phyloP scores from a whole-genome alignment of 2,888 invertebrate genomes.

The Microplitis deprimator region DNA sequence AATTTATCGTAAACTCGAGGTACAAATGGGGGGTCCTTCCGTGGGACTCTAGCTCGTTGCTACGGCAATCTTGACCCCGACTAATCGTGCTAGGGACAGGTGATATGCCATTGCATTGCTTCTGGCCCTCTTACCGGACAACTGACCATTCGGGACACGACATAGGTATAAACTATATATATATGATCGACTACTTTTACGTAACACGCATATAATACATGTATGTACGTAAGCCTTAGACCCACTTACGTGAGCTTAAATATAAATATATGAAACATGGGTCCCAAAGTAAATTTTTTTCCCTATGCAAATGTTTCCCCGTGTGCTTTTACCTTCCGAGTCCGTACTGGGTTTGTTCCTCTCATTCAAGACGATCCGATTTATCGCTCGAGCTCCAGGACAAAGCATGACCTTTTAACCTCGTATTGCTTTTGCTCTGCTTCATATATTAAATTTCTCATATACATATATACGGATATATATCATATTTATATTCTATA shows the following conservation, averaged over 20 bases:
- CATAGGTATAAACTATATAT: constrained; percentile 24
- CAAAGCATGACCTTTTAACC: constrained; percentile 34
- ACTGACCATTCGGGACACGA: constrained; percentile 59
- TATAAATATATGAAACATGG: constrained; percentile 31
- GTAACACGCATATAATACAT: constrained; percentile 7
- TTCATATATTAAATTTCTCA: constrained; percentile 8
- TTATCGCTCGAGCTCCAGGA: constrained; percentile 41
- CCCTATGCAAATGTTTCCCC: constrained; percentile 40
- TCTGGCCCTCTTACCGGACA: constrained; percentile 46
- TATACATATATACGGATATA: background rate
- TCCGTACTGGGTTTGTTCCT: constrained; percentile 40
- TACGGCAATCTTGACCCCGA: constrained; percentile 63
- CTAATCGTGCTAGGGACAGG: constrained; percentile 67
- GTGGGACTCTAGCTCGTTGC: constrained; percentile 46
- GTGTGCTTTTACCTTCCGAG: constrained; percentile 9
- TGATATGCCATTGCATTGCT: constrained; percentile 54
- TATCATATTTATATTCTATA: background rate
- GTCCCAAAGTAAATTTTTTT: constrained; percentile 29
- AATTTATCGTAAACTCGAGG: constrained; percentile 65
- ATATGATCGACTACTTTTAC: constrained; percentile 10
- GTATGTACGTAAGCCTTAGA: constrained; percentile 21
- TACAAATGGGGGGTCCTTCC: constrained; percentile 43
- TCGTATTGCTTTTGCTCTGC: background rate
- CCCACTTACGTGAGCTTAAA: constrained; percentile 28
- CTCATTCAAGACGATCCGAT: constrained; percentile 47